These are phyloP conservation scores for Sitodiplosis mosellana DNA, from an alignment of 1,140 invertebrate species.

Conservation along the genomic window DNA sequence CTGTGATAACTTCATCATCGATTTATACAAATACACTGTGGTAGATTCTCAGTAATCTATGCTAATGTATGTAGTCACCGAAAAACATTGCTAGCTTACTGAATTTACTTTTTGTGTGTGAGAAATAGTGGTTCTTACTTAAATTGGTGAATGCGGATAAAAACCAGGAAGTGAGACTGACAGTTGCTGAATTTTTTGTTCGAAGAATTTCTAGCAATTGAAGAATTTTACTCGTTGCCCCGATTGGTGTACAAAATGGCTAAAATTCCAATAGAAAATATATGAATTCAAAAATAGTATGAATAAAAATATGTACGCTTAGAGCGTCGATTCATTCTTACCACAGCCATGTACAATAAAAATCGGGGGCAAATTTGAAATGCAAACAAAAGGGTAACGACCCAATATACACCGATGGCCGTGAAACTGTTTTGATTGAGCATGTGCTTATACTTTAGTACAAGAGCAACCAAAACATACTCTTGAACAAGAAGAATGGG, in stretches of 20 bases:
- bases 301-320: no score
- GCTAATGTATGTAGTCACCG: no score
- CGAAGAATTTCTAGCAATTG: constrained; percentile 42
- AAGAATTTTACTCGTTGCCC: constrained; percentile 45
- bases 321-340: constrained; percentile 34
- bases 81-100: no score
- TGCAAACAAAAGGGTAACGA: constrained; percentile 28
- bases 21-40: no score
- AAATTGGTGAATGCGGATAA: constrained; percentile 49
- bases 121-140: constrained; percentile 31
- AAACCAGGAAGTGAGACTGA: constrained; percentile 47
- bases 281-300: constrained; percentile 4
- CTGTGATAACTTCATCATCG: no score
- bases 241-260: constrained; percentile 50
- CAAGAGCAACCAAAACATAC: constrained; percentile 39
- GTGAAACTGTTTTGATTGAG: constrained; percentile 29
- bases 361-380: constrained; percentile 33
- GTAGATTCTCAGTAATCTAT: no score
- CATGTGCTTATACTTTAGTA: constrained; percentile 35
- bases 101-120: no score
- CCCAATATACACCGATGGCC: constrained; percentile 29
- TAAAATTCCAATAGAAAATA: constrained; percentile 15
- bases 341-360: constrained; percentile 36
- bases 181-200: constrained; percentile 41
- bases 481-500: constrained; percentile 45